Percentiles rank a stretch among this genome's conserved stretches.
Evolutionary conservation across 37 sponge, comb jelly and placozoan genomes (phyloP).

Genomic region (Cliona cf. orientalis): DNA sequence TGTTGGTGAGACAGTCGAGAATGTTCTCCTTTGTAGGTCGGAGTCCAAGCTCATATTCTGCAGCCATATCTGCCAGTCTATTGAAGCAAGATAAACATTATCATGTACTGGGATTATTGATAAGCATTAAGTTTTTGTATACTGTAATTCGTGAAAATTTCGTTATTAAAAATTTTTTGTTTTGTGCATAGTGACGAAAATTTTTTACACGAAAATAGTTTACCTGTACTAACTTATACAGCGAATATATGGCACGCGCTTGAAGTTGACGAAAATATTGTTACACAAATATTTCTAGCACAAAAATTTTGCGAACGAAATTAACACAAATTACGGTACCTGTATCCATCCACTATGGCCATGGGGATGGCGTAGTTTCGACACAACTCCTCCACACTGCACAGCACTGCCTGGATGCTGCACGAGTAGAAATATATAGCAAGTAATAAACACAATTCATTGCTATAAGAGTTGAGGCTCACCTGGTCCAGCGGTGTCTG

Average conservation of each 20-base stretch:
- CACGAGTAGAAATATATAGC: no score
- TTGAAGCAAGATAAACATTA: background rate
- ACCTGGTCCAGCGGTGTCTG: no score
- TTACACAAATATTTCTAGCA: no score
- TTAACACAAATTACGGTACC: constrained; percentile 29
- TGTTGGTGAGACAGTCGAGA: constrained; percentile 6
- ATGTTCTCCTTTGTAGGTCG: constrained; percentile 59
- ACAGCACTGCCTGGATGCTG: no score
- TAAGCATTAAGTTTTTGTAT: no score
- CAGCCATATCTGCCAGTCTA: constrained; percentile 59
- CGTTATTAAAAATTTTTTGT: no score
- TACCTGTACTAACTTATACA: background rate
- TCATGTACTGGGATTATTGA: background rate
- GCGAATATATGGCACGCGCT: background rate
- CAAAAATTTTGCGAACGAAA: no score
- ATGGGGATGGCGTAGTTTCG: constrained; percentile 74
- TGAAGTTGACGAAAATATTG: no score
- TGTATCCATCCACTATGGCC: constrained; percentile 60
- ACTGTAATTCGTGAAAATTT: no score
- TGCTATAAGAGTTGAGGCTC: no score
- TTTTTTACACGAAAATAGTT: background rate
- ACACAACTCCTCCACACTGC: constrained; percentile 56
- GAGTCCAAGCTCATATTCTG: constrained; percentile 68
- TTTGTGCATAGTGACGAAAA: no score
- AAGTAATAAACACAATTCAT: no score